Conservation (phyloP, 2,888 invertebrate species). For the Drosophila macrospina region DNA sequence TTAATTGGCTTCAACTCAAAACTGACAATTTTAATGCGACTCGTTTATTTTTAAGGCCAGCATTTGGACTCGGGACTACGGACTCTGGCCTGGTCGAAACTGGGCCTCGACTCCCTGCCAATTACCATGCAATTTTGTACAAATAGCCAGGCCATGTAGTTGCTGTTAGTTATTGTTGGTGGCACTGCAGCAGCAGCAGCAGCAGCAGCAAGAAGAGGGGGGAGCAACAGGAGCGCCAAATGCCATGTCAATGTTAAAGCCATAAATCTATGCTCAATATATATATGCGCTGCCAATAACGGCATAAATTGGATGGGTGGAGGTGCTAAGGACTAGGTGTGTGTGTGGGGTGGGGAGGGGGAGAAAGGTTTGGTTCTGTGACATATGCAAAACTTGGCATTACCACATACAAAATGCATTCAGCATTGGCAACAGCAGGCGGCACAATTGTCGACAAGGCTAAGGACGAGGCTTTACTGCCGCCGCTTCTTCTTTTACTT, state of each 20-base stretch:
- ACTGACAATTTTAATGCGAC: conserved; percentile 53
- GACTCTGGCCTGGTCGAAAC: conserved; percentile 24
- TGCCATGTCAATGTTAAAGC: conserved; percentile 69
- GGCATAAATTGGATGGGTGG: neutral
- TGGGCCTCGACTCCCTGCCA: conserved; percentile 34
- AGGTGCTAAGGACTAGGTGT: too few species aligned
- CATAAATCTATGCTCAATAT: conserved; percentile 69
- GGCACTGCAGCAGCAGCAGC: conserved; percentile 23
- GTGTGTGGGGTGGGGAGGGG: too few species aligned
- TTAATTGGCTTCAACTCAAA: conserved; percentile 63
- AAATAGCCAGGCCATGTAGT: conserved; percentile 44
- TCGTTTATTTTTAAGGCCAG: conserved; percentile 46
- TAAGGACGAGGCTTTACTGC: conserved; percentile 14
- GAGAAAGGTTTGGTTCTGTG: neutral
- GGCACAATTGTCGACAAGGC: conserved; percentile 28
- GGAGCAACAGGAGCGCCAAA: conserved; percentile 44
- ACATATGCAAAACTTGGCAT: conserved; percentile 63
- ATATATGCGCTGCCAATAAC: conserved; percentile 58
- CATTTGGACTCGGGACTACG: conserved; percentile 9
- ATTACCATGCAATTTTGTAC: conserved; percentile 60
- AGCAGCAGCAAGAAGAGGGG: neutral
- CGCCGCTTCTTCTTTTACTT: conserved; percentile 11
- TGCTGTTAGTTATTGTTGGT: conserved; percentile 19
- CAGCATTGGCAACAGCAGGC: conserved; percentile 23
- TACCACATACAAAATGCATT: conserved; percentile 51